Evolutionary conservation across 2,888 invertebrate genomes (phyloP), one percentile per base, ranked within the genome.

Genomic region (Antheraea assamensis): DNA sequence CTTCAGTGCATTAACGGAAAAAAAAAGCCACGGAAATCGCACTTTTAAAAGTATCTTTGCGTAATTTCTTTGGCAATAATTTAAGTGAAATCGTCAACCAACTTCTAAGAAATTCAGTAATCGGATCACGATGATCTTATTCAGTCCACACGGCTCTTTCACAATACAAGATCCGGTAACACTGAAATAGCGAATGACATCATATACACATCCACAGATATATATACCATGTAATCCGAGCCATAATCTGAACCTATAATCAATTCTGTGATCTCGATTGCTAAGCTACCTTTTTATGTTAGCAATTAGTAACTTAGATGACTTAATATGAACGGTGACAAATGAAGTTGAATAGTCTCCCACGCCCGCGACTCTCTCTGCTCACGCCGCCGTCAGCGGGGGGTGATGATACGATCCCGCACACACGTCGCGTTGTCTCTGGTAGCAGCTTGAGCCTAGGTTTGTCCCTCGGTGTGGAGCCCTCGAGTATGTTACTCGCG

Each of bases 221-320:
- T 70, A 70, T 70, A 70, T 58, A 55, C 72, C 19, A 61, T 47
- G 47, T 73, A 70, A 42, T 55, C 70, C 58, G 58, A 73, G 58
- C 70, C 70, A 70, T 55, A 73, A 70, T 13, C 58, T 35, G 70
- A 73, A 73, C 70, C 47, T 73, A 73, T 47, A 73, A 73, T 70
- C 2, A 58, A 70, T 70, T 73, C 58, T 55, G 27, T 58, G 27
- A 70, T 58, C 70, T 70, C 47, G 24, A 42, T 42, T 55, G 24
- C 55, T 70, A 42, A 13, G 35, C 21, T 58, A 58, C 35, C 15
- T 68, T 55, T 49, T 71, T 71, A 42, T 27, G 10, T 42, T 64
- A 27, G 15, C 13, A 52, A 52, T 52, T 52, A 21, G 19, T 52
- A 52, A 13, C 19, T 52, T 21, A 52, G 21, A 47, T 47, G 47